A percentile compares a stretch with the other conserved stretches of the same genome.
phyloP scores from a whole-genome alignment of 2,888 invertebrate genomes.

The Platerodrilus igneus region DNA sequence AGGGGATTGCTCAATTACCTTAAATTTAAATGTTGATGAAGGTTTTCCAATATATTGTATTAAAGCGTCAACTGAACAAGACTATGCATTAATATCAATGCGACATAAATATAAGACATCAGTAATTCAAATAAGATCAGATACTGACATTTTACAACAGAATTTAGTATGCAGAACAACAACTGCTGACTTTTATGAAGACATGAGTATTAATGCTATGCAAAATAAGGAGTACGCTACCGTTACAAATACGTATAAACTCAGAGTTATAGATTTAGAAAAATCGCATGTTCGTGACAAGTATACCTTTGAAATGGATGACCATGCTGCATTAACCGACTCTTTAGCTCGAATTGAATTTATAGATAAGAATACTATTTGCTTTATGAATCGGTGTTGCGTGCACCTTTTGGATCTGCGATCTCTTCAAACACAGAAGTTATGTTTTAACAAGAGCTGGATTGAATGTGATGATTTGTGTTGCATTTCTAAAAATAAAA shows the following conservation, averaged over 20 bases:
- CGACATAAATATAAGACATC: conserved; percentile 11
- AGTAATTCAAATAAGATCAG: conserved; percentile 1
- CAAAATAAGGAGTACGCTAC: conserved; percentile 1
- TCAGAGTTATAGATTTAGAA: conserved; percentile 8
- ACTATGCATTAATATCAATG: conserved; percentile 1
- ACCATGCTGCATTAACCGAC: neutral
- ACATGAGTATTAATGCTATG: conserved; percentile 8
- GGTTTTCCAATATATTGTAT: conserved; percentile 7
- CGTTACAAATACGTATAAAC: conserved; percentile 7
- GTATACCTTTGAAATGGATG: conserved; percentile 3
- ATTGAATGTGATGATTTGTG: conserved; percentile 17
- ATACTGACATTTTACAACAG: neutral
- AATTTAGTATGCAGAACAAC: conserved; percentile 4
- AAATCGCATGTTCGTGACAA: neutral
- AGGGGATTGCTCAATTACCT: neutral
- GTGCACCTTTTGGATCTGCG: conserved; percentile 13
- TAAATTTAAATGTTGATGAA: neutral
- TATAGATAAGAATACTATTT: conserved; percentile 9
- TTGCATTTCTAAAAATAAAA: conserved; percentile 7
- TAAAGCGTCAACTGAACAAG: neutral
- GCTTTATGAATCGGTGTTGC: conserved; percentile 12
- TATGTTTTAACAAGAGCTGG: conserved; percentile 1
- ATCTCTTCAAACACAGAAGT: conserved; percentile 2
- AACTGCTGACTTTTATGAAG: conserved; percentile 3
- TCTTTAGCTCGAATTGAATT: conserved; percentile 9